Conservation (phyloP, 2,888 invertebrate genomes). For the Phengaris alcon region DNA sequence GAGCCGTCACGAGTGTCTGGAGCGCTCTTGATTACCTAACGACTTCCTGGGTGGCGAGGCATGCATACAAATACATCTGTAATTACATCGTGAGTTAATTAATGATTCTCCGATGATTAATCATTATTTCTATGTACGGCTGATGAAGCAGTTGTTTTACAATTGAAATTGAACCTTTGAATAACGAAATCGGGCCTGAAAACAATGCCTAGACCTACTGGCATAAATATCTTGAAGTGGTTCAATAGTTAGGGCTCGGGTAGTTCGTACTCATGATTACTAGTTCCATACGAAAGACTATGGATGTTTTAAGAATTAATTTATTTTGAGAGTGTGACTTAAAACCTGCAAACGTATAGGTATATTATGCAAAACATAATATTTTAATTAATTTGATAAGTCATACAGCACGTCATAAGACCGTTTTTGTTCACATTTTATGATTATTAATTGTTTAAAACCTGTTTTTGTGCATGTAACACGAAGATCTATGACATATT, state of each 20-base stretch:
- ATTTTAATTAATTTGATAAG: slow-evolving; percentile 20
- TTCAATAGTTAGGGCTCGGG: background rate
- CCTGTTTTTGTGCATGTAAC: background rate
- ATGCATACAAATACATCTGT: slow-evolving; percentile 24
- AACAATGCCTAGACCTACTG: slow-evolving; percentile 7
- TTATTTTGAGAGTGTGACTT: background rate
- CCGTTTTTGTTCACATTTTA: background rate
- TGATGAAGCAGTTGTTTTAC: slow-evolving; percentile 24
- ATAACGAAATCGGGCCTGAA: background rate
- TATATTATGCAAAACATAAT: background rate
- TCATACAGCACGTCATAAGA: background rate
- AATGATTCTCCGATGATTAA: slow-evolving; percentile 25
- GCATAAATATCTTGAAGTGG: background rate
- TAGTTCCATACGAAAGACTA: background rate
- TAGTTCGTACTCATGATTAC: background rate
- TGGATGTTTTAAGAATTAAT: background rate
- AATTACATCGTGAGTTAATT: slow-evolving; percentile 29
- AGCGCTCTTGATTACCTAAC: slow-evolving; percentile 24
- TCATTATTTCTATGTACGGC: slow-evolving; percentile 18
- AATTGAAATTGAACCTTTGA: slow-evolving; percentile 23
- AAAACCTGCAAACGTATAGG: background rate
- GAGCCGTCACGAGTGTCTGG: slow-evolving; percentile 16
- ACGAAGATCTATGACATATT: no score
- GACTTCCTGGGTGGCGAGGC: slow-evolving; percentile 26
- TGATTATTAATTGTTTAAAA: background rate